Base-by-base conservation (phyloP, 2,888 invertebrate genomes). In the Pemphredon lugubris region DNA sequence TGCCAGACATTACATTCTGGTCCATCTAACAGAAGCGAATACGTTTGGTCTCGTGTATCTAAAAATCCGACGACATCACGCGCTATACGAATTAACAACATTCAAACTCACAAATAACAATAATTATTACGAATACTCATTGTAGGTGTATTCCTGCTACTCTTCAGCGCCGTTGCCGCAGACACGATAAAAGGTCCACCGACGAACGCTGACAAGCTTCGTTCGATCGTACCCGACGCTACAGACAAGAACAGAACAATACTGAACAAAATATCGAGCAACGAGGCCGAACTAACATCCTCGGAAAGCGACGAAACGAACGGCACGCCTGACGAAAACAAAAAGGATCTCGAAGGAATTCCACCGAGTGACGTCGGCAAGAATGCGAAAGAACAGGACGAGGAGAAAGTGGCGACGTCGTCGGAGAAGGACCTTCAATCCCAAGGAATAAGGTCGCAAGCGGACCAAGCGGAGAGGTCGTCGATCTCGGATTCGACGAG, bases 101-200 rank as follows among this genome's bases (percentile, higher is more conserved):
- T n/a, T n/a, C n/a, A n/a, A n/a, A n/a, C n/a, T 34, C 34, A 34
- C 4, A 34, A 6, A 4, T 2, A 2, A 34, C 2, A 34, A 34
- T 13, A 20, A 13, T 50, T 44, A 11, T 71, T 83, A 44, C 71
- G n/a, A 34, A 34, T 13, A 20, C 9, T 50, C 40, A 11, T 71
- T 83, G 42, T 69, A 84, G 84, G 79, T 4, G 48, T 76, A 20
- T 67, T 79, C 30, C 61, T 85, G 60, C 66, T 85, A 48, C 60
- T 84, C 48, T 75, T 59, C 37, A 54, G 68, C 66, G 59, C 68
- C 47, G 47, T 45, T 6, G 32, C 57, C 30, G 75, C 71, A 1
- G 58, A 77, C 39, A 39, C 67, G n/a, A 40, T 57, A n/a, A 44
- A 64, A 39, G 59, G 26, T 7, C 45, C 57, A 1, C 11, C 55